Evolutionary conservation across 2,888 invertebrate species (phyloP).

Genomic region (Meta bourneti): DNA sequence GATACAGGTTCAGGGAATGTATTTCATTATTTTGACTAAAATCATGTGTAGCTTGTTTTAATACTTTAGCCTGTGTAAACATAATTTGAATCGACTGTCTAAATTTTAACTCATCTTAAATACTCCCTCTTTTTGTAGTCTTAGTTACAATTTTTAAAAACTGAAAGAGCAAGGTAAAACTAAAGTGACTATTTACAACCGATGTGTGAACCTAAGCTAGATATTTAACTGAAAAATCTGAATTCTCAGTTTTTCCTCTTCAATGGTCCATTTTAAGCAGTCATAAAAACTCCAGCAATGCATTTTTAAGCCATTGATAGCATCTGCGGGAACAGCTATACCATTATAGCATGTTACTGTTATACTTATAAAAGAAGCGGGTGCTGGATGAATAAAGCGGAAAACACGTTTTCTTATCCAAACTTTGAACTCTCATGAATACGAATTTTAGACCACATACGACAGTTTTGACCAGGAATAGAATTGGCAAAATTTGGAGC

Average conservation of each 20-base stretch:
- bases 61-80: too few species aligned
- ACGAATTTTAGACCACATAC: not conserved
- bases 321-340: slow-evolving; percentile 11
- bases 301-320: slow-evolving; percentile 39
- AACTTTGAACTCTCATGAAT: not conserved
- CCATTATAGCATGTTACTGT: slow-evolving; percentile 23
- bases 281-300: not conserved
- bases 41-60: too few species aligned
- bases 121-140: too few species aligned
- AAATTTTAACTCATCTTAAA: too few species aligned
- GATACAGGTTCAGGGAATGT: too few species aligned
- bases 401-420: not conserved
- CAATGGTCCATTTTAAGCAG: slow-evolving; percentile 9
- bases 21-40: too few species aligned
- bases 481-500: not conserved
- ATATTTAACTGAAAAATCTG: not conserved
- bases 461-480: not conserved
- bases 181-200: too few species aligned
- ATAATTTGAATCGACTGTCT: too few species aligned
- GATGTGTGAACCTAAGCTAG: too few species aligned
- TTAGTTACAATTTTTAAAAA: too few species aligned
- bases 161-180: too few species aligned
- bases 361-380: slow-evolving; percentile 10
- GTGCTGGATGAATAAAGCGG: not conserved
- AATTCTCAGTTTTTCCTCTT: not conserved